These are phyloP conservation scores for Mustelus asterias DNA, from an alignment of 2,113 vertebrate species.

Conservation along the genomic window DNA sequence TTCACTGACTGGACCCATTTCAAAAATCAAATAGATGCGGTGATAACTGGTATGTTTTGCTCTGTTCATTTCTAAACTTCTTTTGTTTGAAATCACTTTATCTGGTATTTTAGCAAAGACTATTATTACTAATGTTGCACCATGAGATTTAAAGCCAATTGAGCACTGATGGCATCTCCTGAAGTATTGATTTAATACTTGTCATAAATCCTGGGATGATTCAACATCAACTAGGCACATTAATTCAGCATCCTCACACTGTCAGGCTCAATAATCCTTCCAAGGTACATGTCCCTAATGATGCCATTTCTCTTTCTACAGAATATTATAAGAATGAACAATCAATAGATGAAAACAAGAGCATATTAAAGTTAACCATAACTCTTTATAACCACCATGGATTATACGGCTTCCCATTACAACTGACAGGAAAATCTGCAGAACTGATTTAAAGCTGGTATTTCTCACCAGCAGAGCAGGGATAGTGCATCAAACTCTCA, in stretches of 20 bases:
- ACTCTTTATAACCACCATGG: constrained; percentile 13
- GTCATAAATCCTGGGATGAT: constrained; percentile 16
- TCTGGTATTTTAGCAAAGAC: neutral
- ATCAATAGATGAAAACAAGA: constrained; percentile 33
- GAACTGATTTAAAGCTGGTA: constrained; percentile 13
- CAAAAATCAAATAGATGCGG: neutral
- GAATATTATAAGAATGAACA: constrained; percentile 18
- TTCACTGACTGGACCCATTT: neutral
- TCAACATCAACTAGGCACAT: constrained; percentile 23
- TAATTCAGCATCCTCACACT: constrained; percentile 21
- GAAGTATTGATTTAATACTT: constrained; percentile 11
- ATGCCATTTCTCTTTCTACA: neutral
- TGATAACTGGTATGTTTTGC: neutral
- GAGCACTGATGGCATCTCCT: neutral
- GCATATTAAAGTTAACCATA: constrained; percentile 29
- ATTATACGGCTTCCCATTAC: constrained; percentile 14
- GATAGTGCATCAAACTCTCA: neutral
- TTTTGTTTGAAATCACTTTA: neutral
- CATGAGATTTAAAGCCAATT: constrained; percentile 8
- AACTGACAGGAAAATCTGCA: neutral
- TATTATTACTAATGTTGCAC: neutral
- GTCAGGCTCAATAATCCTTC: constrained; percentile 23
- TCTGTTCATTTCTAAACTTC: neutral
- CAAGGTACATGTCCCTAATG: constrained; percentile 26
- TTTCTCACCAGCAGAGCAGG: neutral